Percentiles rank a stretch among this genome's conserved stretches.
These are phyloP conservation scores for Caenorhabditis briggsae DNA, from an alignment of 1,140 invertebrate genomes.

Conservation along the genomic window DNA sequence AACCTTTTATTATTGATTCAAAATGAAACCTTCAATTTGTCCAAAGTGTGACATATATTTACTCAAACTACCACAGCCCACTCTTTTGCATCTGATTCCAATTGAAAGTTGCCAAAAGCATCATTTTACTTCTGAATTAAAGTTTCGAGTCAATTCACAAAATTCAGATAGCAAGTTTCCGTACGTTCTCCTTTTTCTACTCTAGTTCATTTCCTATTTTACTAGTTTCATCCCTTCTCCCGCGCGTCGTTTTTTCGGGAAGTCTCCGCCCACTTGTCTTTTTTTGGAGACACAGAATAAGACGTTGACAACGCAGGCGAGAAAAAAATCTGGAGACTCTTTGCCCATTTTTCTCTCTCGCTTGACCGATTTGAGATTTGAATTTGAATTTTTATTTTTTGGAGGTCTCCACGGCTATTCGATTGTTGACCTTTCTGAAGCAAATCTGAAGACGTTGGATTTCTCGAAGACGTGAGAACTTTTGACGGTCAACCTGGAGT, in stretches of 20 bases:
- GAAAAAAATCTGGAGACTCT: neutral
- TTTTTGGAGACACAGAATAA: conserved; percentile 11
- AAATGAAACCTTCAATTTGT: conserved; percentile 1
- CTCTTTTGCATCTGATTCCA: no score
- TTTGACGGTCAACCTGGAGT: neutral
- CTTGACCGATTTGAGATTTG: conserved; percentile 45
- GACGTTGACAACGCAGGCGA: conserved; percentile 22
- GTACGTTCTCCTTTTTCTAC: neutral
- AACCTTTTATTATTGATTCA: neutral
- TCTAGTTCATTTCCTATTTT: neutral
- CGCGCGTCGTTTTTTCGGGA: neutral
- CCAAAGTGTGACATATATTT: neutral
- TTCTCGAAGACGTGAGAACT: neutral
- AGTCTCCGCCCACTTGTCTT: conserved; percentile 14
- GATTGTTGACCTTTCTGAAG: conserved; percentile 1
- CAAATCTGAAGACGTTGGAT: neutral
- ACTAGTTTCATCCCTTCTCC: conserved; percentile 8
- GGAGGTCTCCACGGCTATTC: neutral
- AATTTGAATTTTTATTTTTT: conserved; percentile 28
- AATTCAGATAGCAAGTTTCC: neutral
- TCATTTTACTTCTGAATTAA: neutral
- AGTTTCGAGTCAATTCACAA: neutral
- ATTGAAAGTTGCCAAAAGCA: no score
- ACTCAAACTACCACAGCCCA: neutral
- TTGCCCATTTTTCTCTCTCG: conserved; percentile 16